These are phyloP conservation scores for Phoxinus dragarum DNA, from an alignment of 2,797 vertebrate genomes.

Conservation along the genomic window DNA sequence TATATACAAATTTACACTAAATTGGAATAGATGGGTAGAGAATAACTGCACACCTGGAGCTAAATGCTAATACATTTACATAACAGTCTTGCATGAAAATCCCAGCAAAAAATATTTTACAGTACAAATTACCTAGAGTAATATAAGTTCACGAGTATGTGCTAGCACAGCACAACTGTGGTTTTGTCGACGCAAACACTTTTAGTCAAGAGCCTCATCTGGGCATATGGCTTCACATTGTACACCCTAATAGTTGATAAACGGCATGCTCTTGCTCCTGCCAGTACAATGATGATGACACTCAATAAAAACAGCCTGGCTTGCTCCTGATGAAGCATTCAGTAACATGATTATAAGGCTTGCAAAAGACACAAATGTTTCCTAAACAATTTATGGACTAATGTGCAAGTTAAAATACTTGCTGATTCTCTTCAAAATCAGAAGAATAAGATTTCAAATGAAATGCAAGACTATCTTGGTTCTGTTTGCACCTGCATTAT, in stretches of 20 bases:
- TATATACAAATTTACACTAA: not conserved
- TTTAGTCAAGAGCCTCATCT: conserved; percentile 33
- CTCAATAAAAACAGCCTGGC: conserved; percentile 25
- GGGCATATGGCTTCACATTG: conserved; percentile 27
- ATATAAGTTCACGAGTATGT: conserved; percentile 23
- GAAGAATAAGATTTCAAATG: not conserved
- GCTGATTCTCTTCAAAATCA: not conserved
- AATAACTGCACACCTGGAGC: not conserved
- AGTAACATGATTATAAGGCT: not conserved
- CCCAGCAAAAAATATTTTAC: conserved; percentile 22
- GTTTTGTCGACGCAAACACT: conserved; percentile 37
- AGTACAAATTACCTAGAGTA: conserved; percentile 23
- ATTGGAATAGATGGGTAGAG: not conserved
- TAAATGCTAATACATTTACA: not conserved
- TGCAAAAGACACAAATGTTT: conserved; percentile 8
- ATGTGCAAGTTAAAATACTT: not conserved
- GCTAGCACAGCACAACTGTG: conserved; percentile 29
- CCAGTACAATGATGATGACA: conserved; percentile 16
- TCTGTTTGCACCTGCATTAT: not conserved
- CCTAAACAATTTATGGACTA: not conserved
- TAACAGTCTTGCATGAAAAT: not conserved
- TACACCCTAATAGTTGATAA: conserved; percentile 19
- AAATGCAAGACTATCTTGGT: not conserved
- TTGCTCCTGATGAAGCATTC: conserved; percentile 3
- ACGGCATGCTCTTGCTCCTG: conserved; percentile 10